Conservation (phyloP, 2,797 vertebrate species). For the Hyperoplus lanceolatus region DNA sequence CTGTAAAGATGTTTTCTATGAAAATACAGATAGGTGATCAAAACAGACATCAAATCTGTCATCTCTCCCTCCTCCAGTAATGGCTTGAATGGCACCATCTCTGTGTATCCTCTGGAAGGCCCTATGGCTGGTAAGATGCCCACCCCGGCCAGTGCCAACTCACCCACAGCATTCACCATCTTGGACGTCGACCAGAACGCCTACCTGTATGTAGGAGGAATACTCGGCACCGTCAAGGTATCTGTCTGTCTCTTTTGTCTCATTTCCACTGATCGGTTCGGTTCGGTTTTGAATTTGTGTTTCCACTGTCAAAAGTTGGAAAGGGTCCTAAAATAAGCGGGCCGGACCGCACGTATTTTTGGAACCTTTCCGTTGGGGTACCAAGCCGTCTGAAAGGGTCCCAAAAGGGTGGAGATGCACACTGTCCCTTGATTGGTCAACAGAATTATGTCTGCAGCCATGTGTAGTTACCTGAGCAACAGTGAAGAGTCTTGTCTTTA, state of each 20-base stretch:
- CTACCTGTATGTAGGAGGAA: slow-evolving; percentile 95
- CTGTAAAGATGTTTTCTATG: slow-evolving; percentile 27
- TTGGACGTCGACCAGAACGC: slow-evolving; percentile 96
- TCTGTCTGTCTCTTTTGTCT: slow-evolving; percentile 6
- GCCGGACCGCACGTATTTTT: too few species aligned
- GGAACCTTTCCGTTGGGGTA: too few species aligned
- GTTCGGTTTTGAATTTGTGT: too few species aligned
- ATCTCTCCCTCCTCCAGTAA: slow-evolving; percentile 81
- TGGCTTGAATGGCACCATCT: slow-evolving; percentile 95
- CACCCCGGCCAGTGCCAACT: slow-evolving; percentile 84
- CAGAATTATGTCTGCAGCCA: too few species aligned
- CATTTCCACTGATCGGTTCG: too few species aligned
- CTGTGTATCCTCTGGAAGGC: slow-evolving; percentile 92
- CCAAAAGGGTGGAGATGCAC: too few species aligned
- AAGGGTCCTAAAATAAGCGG: too few species aligned
- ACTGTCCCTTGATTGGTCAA: too few species aligned
- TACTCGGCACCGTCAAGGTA: slow-evolving; percentile 92
- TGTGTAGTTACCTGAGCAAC: too few species aligned
- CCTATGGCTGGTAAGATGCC: slow-evolving; percentile 92
- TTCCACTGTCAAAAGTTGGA: too few species aligned
- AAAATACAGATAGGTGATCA: slow-evolving; percentile 25
- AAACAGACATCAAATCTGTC: slow-evolving; percentile 20
- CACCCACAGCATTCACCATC: slow-evolving; percentile 92
- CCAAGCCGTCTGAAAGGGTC: too few species aligned
- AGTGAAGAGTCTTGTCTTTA: too few species aligned